A percentile compares a stretch with the other conserved stretches of the same genome.
phyloP scores from a whole-genome alignment of 2,113 vertebrate species.

The Ramphastos sulfuratus region DNA sequence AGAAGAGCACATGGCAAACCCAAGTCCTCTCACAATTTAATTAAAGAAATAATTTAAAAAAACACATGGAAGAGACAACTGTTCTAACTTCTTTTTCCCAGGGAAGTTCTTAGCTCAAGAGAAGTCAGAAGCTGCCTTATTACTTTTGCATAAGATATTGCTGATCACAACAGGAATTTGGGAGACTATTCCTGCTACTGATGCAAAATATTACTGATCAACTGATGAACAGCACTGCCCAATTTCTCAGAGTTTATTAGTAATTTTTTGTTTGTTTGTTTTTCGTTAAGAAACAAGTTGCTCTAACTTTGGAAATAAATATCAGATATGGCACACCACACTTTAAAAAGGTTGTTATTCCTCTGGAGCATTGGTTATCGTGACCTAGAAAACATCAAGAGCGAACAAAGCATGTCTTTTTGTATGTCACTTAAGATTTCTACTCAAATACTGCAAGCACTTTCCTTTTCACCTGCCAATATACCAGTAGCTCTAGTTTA shows the following conservation, averaged over 20 bases:
- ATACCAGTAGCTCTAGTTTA: neutral
- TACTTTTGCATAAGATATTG: neutral
- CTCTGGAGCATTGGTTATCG: neutral
- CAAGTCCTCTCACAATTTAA: neutral
- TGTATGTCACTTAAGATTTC: neutral
- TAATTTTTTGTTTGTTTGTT: neutral
- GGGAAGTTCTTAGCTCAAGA: neutral
- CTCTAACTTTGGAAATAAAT: neutral
- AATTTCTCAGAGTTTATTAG: neutral
- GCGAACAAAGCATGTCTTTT: neutral
- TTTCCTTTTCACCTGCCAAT: neutral
- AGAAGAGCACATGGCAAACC: neutral
- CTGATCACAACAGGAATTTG: neutral
- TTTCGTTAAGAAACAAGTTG: neutral
- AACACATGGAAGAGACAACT: neutral
- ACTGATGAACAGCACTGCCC: neutral
- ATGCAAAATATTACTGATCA: neutral
- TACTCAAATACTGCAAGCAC: neutral
- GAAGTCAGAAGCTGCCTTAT: neutral
- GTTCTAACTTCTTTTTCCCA: neutral
- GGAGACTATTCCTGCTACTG: neutral
- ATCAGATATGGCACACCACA: neutral
- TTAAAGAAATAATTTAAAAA: neutral
- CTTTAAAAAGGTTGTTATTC: neutral
- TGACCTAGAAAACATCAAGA: neutral